phyloP scores from a whole-genome alignment of 2,888 invertebrate genomes.

The Monoplex corrugatus region DNA sequence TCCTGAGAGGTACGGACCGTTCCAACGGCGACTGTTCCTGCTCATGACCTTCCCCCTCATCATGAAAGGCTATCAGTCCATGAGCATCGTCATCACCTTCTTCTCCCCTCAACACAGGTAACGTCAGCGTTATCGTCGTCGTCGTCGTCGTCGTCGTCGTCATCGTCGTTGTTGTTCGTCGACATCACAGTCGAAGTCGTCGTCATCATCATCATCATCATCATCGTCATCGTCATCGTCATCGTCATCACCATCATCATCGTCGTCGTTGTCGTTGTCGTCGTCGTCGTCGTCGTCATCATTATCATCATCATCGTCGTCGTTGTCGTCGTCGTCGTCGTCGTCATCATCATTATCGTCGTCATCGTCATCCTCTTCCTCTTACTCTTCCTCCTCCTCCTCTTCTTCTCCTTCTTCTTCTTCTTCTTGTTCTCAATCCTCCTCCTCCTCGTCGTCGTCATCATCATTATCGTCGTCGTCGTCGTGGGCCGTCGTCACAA shows the following conservation, averaged over 20 bases:
- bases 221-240: neutral
- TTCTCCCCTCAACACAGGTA: neutral
- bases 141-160: neutral
- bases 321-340: neutral
- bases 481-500: neutral
- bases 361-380: no score
- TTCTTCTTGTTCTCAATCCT: no score
- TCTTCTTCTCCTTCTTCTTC: conserved; percentile 14
- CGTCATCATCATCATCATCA: neutral
- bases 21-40: neutral
- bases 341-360: neutral
- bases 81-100: neutral
- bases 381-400: neutral
- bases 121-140: neutral
- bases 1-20: neutral
- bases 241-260: neutral
- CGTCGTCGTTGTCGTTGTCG: neutral
- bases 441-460: neutral
- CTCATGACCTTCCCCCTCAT: neutral
- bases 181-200: neutral
- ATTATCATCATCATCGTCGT: neutral
- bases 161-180: neutral
- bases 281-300: neutral
- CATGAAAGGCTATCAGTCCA: neutral
- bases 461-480: neutral